phyloP scores from a whole-genome alignment of 2,113 vertebrate genomes.

The Eretmochelys imbricata region DNA sequence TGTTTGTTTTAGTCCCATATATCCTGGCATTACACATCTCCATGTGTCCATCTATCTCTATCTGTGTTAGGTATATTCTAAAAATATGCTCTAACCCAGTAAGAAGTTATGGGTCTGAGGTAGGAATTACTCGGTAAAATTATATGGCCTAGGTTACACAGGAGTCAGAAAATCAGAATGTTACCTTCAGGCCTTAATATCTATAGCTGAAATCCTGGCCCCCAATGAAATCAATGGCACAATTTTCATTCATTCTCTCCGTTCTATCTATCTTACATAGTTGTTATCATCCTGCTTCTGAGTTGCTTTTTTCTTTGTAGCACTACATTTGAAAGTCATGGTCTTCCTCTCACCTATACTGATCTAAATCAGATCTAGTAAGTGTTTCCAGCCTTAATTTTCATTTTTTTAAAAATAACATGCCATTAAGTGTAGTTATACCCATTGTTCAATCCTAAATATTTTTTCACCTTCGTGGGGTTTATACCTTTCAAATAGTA shows the following conservation, averaged over 20 bases:
- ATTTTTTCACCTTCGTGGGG: not conserved
- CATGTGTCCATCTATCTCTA: not conserved
- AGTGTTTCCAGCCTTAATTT: slow-evolving; percentile 41
- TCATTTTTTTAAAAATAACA: not conserved
- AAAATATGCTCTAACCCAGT: not conserved
- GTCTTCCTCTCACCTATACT: slow-evolving; percentile 51
- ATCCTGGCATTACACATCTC: not conserved
- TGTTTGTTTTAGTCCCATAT: slow-evolving; percentile 33
- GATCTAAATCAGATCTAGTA: slow-evolving; percentile 46
- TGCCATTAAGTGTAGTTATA: not conserved
- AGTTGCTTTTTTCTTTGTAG: slow-evolving; percentile 23
- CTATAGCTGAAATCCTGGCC: slow-evolving; percentile 14
- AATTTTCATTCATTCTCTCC: not conserved
- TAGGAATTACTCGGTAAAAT: not conserved
- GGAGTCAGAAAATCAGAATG: slow-evolving; percentile 1
- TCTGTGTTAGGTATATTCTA: not conserved
- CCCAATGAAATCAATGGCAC: not conserved
- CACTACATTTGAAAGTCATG: not conserved
- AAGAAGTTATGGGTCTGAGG: not conserved
- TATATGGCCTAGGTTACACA: not conserved
- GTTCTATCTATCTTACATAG: not conserved
- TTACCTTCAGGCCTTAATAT: not conserved
- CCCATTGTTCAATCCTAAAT: not conserved
- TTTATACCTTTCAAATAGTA: not conserved
- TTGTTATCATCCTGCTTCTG: slow-evolving; percentile 2